Base-by-base conservation (phyloP, 2,888 invertebrate species). In the Patella depressa region DNA sequence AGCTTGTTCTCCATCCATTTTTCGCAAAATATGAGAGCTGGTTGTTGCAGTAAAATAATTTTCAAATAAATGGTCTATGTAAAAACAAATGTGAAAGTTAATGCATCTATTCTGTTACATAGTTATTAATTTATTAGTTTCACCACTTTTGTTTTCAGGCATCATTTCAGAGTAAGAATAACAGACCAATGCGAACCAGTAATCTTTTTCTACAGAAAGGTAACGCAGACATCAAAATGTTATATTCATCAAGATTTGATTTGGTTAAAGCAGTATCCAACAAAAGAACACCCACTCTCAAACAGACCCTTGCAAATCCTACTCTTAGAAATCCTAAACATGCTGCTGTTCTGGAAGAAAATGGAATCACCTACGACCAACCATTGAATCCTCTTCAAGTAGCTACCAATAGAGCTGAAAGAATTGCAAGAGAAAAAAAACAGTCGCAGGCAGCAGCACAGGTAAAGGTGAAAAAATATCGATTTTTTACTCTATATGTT, bases 321-420 rank as follows among this genome's bases (percentile, higher is more conserved):
- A 88, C 90, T 0, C 85, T 88, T 75, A 96, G 96, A 92, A 96
- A 95, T 92, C 94, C 95, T 5, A 97, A 96, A 69, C 96, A 97
- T 91, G 94, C 95, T 53, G 95, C 95, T 73, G 95, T 97, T 80
- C 93, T 98, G 86, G 94, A 94, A 79, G 97, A 97, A 84, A 95
- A 95, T 90, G 96, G 96, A 57, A 95, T 98, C 79, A 93, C 93
- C 81, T 96, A 96, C 89, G 98, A 98, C 87, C 94, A 94, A 89
- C 97, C 98, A 9, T 93, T 96, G 74, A 93, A 95, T 84, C 97
- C 98, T 0, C 94, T 95, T 78, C 88, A 91, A 79, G 89, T 91
- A 76, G 91, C 91, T 0, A 87, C 88, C 71, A 88, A 87, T 53
- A 94, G 96, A 88, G 96, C 96, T 19, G 97, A 97, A 88, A 94